Evolutionary conservation across 1,140 invertebrate genomes (phyloP), one percentile per base, ranked within the genome.

Genomic region (Drosophila subobscura): DNA sequence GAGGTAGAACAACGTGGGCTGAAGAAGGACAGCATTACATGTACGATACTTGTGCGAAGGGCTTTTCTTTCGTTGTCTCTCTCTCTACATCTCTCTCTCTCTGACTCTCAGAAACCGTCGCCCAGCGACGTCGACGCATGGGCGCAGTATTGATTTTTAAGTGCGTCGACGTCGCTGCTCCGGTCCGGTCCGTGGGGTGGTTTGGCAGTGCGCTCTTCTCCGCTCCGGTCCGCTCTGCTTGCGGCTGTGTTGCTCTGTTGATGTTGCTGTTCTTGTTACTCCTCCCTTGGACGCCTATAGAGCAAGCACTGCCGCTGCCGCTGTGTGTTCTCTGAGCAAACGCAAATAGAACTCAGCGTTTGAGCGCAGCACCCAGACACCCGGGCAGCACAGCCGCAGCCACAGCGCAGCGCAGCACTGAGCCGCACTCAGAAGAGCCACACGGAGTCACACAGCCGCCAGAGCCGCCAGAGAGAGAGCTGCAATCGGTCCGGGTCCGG

Each of bases 101-200:
- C 29, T 33, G 7, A 8, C 2, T 33, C 29, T 12, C 3, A 12
- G 3, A 37, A 37, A 67, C 44, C 65, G 57, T 55, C 74, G 58
- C 72, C 61, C 55, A 56, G 55, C 75, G 59, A 77, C 61, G 66
- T 88, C 74, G 88, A 90, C 88, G 88, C 88, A 90, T 90, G 85
- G 79, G 83, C 83, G 83, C 88, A 89, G 84, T 90, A 90, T 90
- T 90, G 88, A 90, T 90, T 90, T 90, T 90, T 90, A 74, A 73
- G 76, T 85, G 80, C 77, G 80, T 85, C 80, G 80, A 77, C 80
- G 80, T 79, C 76, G 75, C 70, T 76, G 84, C 60, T 50, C 77
- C 88, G 88, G 80, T 90, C 88, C 77, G 67, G 80, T 90, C 88
- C 77, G 67, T 90, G 88, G 86, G 86, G 88, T 90, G 81, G 88